Evolutionary conservation across 2,888 invertebrate genomes (phyloP), one percentile per base, ranked within the genome.

Genomic region (Acrobasis repandana): DNA sequence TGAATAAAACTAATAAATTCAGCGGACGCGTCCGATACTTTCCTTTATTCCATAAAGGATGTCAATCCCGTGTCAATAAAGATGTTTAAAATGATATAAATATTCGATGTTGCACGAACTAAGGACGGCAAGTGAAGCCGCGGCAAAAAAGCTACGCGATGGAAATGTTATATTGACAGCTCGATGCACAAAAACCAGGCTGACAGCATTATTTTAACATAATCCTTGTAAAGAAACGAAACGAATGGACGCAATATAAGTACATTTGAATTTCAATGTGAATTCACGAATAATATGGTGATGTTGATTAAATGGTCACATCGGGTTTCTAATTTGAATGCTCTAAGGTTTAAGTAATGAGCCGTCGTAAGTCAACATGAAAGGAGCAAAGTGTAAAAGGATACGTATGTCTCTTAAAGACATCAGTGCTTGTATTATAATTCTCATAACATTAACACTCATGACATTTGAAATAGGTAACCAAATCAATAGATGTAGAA

Each of bases 91-190:
- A 80, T 77, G 70, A 75, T 81, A 90, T 91, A 88, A 89, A 92
- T 92, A 92, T 90, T 85, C 82, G 82, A 90, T 88, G 80, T 71
- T 66, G 74, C 80, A 76, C 76, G 71, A 77, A 75, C 80, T 77
- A 79, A 75, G 75, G 74, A 82, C 77, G 77, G 82, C 82, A 80
- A 85, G 84, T 83, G 81, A 79, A 80, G 80, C 74, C 71, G 81
- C 82, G 76, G 80, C 83, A 90, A 90, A 89, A 91, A 90, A 86
- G 80, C 82, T 81, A 77, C 75, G 65, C 73, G 86, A 89, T 92
- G 91, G 92, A 92, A 86, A 90, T 86, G 91, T 90, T 86, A 90
- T 86, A 89, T 86, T 88, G 92, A 90, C 91, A 90, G 86, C 71
- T 72, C 77, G 88, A 90, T 90, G 88, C 91, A 90, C 90, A 88